Evolutionary conservation across 2,797 vertebrate species (phyloP), one percentile per base, ranked within the genome.

Genomic region (Microtus agrestis): DNA sequence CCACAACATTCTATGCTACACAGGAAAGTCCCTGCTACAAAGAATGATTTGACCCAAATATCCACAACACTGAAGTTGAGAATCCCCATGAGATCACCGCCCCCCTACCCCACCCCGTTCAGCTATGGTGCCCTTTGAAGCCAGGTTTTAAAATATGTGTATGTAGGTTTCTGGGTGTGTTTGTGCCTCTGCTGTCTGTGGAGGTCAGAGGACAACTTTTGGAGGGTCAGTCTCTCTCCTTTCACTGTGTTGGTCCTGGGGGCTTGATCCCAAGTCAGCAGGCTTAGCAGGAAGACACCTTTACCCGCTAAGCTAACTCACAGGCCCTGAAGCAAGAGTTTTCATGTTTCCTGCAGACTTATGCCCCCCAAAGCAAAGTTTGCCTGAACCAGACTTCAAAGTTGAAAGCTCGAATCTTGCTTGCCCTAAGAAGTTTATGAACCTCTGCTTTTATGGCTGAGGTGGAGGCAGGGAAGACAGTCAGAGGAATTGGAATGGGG

Each of bases 401-500:
- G 74, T 76, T 76, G 46, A 29, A 77, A 92, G 84, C 94, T 96
- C 91, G 93, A 96, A 96, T 91, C 71, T 37, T 82, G 1, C 3
- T 56, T 37, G 86, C 71, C 34, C 34, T 82, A 67, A 87, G 56
- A 6, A 56, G 67, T 82, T 94, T 79, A 73, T 73, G 77, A 85
- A 93, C 78, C 78, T 89, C 74, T 19, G 4, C 76, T 89, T 87
- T 94, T 77, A 76, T 46, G 27, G 3, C 54, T 19, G 7, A 59
- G 69, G 34, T 23, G 29, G 82, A 76, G 80, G 78, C 46, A 3
- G 80, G 65, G 82, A 82, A n/a, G 17, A 46, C 6, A 31, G 74
- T 5, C 9, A 8, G 48, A 51, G n/a, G 61, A 43, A 40, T 5
- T 10, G 23, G 23, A 51, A 12, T 7, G 17, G n/a, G 61, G 31